Evolutionary conservation across 2,888 invertebrate species (phyloP), one percentile per base, ranked within the genome.

Genomic region (Drosophila ezoana): DNA sequence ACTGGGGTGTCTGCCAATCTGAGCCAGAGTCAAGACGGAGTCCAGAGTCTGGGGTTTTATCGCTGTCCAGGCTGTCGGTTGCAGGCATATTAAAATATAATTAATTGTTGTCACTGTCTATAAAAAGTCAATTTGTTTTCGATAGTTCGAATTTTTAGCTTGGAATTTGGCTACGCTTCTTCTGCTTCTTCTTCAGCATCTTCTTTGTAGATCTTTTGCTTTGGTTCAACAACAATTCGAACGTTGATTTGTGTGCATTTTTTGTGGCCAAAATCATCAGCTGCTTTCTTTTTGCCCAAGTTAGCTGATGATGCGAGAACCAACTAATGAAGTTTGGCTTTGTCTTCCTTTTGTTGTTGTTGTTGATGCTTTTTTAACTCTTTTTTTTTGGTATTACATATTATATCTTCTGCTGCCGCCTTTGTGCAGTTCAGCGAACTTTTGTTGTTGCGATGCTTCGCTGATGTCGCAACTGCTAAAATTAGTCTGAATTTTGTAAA

Each of bases 371-470:
- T 28, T 56, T 51, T 11, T 40, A 49, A n/a, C 16, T 38, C 20
- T 13, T 51, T 51, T 33, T 41, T 54, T 63, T 60, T 64, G 62
- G 61, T 77, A 78, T 78, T 78, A 78, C 77, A 78, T 66, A 75
- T 77, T 72, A 71, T 78, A 60, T 52, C 53, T 72, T 63, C 18
- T 20, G 54, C 61, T 73, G 76, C 51, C 71, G 76, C 51, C 71
- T 74, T 81, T 85, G 83, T 85, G 85, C 85, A 86, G 85, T 86
- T 86, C 85, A 86, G 81, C 85, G 85, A 87, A 87, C 85, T 81
- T 85, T 69, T 82, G 68, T 81, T 82, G 79, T 81, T 87, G 64
- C 62, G 76, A 85, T 85, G 49, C 64, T 87, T 87, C 41, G 57
- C 38, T 53, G 88, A 86, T 86, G 85, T 86, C 85, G 88, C 85